Evolutionary conservation across 1,140 invertebrate species (phyloP).

Genomic region (Psix sp.): DNA sequence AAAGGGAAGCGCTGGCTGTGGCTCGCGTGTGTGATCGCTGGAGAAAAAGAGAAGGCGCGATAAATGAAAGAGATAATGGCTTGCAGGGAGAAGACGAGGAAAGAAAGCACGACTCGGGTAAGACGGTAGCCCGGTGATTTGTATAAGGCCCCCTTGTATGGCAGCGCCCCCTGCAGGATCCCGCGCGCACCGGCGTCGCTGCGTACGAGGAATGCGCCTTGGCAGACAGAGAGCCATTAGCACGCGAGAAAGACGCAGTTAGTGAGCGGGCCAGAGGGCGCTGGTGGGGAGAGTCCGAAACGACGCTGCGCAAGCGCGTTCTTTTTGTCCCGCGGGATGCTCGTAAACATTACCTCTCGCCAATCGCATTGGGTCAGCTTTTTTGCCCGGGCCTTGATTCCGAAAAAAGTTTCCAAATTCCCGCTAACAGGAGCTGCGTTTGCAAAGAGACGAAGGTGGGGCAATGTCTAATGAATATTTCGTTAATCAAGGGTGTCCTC

Average conservation of each 20-base stretch:
- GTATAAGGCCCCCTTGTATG: constrained; percentile 58
- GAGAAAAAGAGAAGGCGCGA: constrained; percentile 58
- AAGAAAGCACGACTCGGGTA: constrained; percentile 50
- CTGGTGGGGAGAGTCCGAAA: constrained; percentile 41
- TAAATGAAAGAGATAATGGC: constrained; percentile 61
- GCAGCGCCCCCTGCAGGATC: constrained; percentile 47
- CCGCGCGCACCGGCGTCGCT: constrained; percentile 54
- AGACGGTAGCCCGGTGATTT: constrained; percentile 60
- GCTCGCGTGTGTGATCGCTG: constrained; percentile 39
- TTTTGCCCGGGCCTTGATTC: constrained; percentile 12
- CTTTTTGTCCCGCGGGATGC: constrained; percentile 31
- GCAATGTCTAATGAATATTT: too few relatives aligned
- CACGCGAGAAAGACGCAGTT: constrained; percentile 16
- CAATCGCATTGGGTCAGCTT: constrained; percentile 47
- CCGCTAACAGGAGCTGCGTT: too few relatives aligned
- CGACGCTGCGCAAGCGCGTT: constrained; percentile 54
- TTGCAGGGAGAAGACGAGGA: constrained; percentile 41
- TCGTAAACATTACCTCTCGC: constrained; percentile 50
- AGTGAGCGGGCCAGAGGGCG: background rate
- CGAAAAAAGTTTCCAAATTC: too few relatives aligned
- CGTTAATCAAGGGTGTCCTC: too few relatives aligned
- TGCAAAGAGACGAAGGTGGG: too few relatives aligned
- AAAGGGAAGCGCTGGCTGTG: constrained; percentile 30
- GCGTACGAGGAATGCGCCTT: constrained; percentile 60
- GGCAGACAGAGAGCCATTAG: constrained; percentile 38